A percentile compares a stretch with the other conserved stretches of the same genome.
Evolutionary conservation across 2,113 vertebrate genomes (phyloP).

Genomic region (Dendropsophus ebraccatus): DNA sequence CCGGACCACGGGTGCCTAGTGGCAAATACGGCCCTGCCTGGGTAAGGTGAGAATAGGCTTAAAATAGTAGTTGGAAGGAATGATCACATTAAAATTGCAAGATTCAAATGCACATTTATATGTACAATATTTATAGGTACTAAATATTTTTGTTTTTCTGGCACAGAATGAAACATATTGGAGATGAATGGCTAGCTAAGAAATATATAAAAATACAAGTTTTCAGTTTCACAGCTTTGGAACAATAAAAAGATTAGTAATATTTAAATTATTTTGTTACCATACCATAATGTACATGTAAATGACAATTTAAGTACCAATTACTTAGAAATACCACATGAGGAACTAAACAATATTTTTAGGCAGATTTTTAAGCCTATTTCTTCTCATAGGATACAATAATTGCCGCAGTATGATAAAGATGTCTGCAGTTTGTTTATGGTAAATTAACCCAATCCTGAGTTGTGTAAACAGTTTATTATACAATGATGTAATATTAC

Average conservation of each 20-base stretch:
- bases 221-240: not conserved
- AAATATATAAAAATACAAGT: not conserved
- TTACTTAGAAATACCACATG: slow-evolving; percentile 13
- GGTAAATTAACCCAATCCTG: not conserved
- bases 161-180: not conserved
- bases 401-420: slow-evolving; percentile 20
- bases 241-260: slow-evolving; percentile 36
- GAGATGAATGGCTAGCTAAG: not conserved
- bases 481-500: slow-evolving; percentile 13
- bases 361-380: not conserved
- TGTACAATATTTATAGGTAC: not conserved
- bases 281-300: slow-evolving; percentile 10
- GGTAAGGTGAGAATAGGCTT: too few relatives aligned
- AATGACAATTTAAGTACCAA: slow-evolving; percentile 28
- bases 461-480: slow-evolving; percentile 32
- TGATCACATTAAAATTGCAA: not conserved
- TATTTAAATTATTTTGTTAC: slow-evolving; percentile 35
- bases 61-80: not conserved
- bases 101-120: not conserved
- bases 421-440: not conserved
- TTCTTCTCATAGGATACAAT: slow-evolving; percentile 2
- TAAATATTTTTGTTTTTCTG: not conserved
- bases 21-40: too few relatives aligned
- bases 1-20: too few relatives aligned
- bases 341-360: not conserved